A percentile compares a stretch with the other conserved stretches of the same genome.
Conservation (phyloP, 1,140 invertebrate genomes). For the Lepidurus couesii region DNA sequence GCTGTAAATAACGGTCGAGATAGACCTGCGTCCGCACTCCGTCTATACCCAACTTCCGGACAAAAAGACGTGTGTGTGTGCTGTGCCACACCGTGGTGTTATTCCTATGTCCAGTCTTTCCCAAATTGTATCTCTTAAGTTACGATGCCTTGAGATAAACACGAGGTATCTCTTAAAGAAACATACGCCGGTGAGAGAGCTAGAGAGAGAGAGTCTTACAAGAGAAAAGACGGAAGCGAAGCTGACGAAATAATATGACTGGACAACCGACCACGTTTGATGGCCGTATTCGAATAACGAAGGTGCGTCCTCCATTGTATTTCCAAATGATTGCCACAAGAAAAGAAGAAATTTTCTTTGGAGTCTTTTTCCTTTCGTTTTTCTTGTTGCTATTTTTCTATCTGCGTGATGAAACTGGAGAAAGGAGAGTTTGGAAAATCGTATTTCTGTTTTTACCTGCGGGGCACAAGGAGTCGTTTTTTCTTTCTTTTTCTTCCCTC, state of each 20-base stretch:
- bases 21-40: background rate
- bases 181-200: background rate
- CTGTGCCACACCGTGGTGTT: background rate
- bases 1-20: background rate
- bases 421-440: no score
- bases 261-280: no score
- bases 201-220: background rate
- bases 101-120: conserved; percentile 6
- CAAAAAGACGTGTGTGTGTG: background rate
- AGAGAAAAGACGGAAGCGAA: background rate
- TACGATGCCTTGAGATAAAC: background rate
- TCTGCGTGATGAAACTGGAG: no score
- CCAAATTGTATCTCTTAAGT: conserved; percentile 20
- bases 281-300: no score
- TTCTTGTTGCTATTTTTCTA: no score
- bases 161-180: conserved; percentile 1
- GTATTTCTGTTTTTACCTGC: no score
- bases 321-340: no score
- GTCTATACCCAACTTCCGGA: background rate
- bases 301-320: no score
- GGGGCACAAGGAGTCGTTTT: no score
- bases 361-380: no score
- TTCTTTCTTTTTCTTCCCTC: no score
- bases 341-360: no score
- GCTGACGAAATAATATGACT: background rate